phyloP scores from a whole-genome alignment of 1,140 invertebrate genomes.

The Drosophila insularis region DNA sequence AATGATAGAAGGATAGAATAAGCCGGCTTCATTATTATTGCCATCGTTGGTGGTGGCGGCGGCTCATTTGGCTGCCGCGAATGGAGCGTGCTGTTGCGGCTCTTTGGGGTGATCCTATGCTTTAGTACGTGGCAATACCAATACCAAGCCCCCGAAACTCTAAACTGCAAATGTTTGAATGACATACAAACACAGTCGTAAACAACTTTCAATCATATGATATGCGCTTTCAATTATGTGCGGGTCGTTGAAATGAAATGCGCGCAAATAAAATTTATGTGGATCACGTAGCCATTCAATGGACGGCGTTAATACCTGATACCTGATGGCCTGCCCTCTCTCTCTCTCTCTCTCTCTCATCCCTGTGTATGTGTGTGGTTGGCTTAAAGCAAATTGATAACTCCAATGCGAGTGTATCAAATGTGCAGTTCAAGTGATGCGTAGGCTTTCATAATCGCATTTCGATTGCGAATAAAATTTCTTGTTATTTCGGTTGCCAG shows the following conservation, averaged over 20 bases:
- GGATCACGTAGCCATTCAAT: conserved; percentile 65
- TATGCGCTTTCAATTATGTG: conserved; percentile 73
- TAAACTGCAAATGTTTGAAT: conserved; percentile 21
- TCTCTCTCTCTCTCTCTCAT: too few relatives aligned
- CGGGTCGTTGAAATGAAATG: conserved; percentile 56
- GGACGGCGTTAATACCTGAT: conserved; percentile 19
- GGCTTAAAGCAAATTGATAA: conserved; percentile 20
- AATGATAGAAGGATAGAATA: background rate
- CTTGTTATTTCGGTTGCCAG: conserved; percentile 19
- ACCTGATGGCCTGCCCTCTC: too few relatives aligned
- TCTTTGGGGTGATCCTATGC: conserved; percentile 2
- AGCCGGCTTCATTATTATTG: background rate
- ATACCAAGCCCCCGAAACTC: background rate
- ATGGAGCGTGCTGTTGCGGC: background rate
- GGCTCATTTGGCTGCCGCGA: background rate
- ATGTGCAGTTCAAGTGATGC: background rate
- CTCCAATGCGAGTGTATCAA: background rate
- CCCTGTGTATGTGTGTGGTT: background rate
- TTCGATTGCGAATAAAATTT: conserved; percentile 14
- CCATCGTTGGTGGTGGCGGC: too few relatives aligned
- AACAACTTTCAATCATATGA: conserved; percentile 66
- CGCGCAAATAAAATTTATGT: conserved; percentile 59
- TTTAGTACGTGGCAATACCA: background rate
- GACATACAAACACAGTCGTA: conserved; percentile 33
- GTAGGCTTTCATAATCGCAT: conserved; percentile 63